Conservation (phyloP, 2,888 invertebrate genomes). For the Eulithis prunata region DNA sequence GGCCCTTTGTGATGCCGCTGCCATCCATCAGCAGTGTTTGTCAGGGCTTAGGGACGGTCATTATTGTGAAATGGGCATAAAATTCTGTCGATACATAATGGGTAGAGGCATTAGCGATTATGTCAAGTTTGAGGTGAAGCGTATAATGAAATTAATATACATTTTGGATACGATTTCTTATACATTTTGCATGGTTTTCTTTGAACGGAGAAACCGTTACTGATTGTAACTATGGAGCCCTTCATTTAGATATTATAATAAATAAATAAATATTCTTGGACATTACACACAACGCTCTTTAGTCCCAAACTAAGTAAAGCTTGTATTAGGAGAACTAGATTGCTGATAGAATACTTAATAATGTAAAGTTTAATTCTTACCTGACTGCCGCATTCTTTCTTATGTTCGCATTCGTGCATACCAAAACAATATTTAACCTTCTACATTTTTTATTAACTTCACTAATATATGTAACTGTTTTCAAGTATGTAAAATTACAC, state of each 20-base stretch:
- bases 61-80: conserved; percentile 76
- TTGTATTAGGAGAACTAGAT: too few species aligned
- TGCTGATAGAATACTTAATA: too few species aligned
- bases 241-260: not conserved
- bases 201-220: not conserved
- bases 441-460: too few species aligned
- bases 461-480: too few species aligned
- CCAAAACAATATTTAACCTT: too few species aligned
- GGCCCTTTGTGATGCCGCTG: conserved; percentile 71
- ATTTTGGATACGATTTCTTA: conserved; percentile 17
- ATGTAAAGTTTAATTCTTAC: not conserved
- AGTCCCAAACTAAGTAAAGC: too few species aligned
- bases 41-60: conserved; percentile 57
- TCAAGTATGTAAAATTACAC: too few species aligned
- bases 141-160: conserved; percentile 54
- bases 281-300: too few species aligned
- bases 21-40: conserved; percentile 76
- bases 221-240: not conserved
- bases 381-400: not conserved
- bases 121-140: conserved; percentile 50
- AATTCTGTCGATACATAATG: conserved; percentile 70
- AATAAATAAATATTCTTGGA: too few species aligned
- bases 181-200: conserved; percentile 10
- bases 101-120: conserved; percentile 68
- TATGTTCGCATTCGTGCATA: too few species aligned